Conservation (phyloP, 2,888 invertebrate species). For the Yponomeuta malinellus region DNA sequence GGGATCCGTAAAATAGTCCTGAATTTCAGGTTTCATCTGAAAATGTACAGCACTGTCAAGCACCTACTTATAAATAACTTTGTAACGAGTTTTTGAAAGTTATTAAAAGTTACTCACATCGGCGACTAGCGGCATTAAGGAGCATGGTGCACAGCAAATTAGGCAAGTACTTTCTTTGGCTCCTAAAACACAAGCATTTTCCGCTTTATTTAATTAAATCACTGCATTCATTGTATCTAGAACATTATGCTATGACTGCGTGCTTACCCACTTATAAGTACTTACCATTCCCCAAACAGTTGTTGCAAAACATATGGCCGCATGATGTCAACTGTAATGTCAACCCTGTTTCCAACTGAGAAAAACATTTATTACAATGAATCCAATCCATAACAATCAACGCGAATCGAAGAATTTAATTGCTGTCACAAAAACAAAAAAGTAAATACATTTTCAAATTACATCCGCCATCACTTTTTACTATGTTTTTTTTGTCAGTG, state of each 20-base stretch:
- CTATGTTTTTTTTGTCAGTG: neutral
- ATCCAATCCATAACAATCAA: slow-evolving; percentile 64
- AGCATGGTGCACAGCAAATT: slow-evolving; percentile 62
- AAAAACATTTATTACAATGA: slow-evolving; percentile 70
- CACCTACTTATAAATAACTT: neutral
- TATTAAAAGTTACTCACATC: slow-evolving; percentile 43
- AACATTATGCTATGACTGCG: too few species aligned
- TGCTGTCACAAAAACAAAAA: slow-evolving; percentile 10
- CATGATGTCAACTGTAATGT: slow-evolving; percentile 68
- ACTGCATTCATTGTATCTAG: neutral
- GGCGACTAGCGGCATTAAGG: slow-evolving; percentile 63
- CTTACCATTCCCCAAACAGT: slow-evolving; percentile 59
- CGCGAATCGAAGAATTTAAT: neutral
- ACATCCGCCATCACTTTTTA: neutral
- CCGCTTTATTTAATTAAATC: neutral
- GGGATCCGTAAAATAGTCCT: slow-evolving; percentile 71
- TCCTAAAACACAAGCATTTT: slow-evolving; percentile 34
- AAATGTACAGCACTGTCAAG: slow-evolving; percentile 11
- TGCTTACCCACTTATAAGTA: too few species aligned
- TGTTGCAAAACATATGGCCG: slow-evolving; percentile 72
- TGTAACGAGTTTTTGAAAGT: neutral
- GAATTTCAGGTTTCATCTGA: slow-evolving; percentile 69
- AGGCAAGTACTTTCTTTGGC: slow-evolving; percentile 59
- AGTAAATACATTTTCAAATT: neutral
- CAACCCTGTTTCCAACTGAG: slow-evolving; percentile 60